Evolutionary conservation across 2,797 vertebrate genomes (phyloP).

Genomic region (Melanotaenia maccullochi): DNA sequence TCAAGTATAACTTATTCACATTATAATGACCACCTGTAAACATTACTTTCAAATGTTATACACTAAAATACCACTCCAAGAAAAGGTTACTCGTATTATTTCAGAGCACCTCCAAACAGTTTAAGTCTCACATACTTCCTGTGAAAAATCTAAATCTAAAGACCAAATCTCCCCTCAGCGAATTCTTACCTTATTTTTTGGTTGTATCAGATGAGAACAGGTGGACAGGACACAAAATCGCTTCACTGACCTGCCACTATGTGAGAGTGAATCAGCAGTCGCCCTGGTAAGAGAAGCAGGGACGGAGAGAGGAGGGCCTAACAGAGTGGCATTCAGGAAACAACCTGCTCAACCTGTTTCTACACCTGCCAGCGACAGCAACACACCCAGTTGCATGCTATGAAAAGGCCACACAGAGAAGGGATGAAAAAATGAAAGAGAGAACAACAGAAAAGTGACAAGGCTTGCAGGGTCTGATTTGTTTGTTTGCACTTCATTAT

Average conservation of each 20-base stretch:
- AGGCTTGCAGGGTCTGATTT: background rate
- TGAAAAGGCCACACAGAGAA: slow-evolving; percentile 36
- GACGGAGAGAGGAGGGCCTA: slow-evolving; percentile 58
- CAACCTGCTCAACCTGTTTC: slow-evolving; percentile 81
- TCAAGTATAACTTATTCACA: slow-evolving; percentile 3
- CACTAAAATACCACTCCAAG: background rate
- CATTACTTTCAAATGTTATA: background rate
- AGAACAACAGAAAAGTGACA: background rate
- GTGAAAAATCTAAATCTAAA: slow-evolving; percentile 24
- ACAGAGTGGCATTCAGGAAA: slow-evolving; percentile 55
- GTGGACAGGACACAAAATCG: slow-evolving; percentile 71
- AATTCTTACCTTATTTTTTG: slow-evolving; percentile 69
- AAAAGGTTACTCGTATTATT: background rate
- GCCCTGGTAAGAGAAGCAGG: slow-evolving; percentile 29
- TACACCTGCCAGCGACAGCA: slow-evolving; percentile 71
- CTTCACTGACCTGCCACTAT: slow-evolving; percentile 61
- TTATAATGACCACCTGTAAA: background rate
- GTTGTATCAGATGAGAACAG: slow-evolving; percentile 69
- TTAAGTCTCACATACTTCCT: slow-evolving; percentile 6
- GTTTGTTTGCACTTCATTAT: slow-evolving; percentile 17
- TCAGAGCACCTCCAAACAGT: background rate
- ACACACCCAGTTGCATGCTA: slow-evolving; percentile 52
- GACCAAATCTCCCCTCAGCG: slow-evolving; percentile 28
- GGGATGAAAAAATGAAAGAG: slow-evolving; percentile 9
- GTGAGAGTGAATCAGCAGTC: slow-evolving; percentile 72